Evolutionary conservation across 2,797 vertebrate genomes (phyloP).

Genomic region (Threskiornis aethiopicus): DNA sequence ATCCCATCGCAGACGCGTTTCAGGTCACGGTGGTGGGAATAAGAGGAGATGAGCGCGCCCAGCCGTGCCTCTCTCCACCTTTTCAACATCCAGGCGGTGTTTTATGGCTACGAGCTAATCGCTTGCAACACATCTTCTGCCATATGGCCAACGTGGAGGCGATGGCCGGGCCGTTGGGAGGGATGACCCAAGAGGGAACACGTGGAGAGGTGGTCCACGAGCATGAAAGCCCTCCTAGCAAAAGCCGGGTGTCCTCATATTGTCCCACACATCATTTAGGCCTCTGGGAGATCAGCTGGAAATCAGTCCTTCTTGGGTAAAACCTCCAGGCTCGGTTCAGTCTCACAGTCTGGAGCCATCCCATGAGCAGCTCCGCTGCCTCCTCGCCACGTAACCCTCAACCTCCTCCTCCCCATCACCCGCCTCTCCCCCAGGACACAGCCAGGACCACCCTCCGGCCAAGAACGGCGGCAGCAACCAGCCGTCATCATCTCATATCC

Average conservation of each 20-base stretch:
- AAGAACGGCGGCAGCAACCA: not conserved
- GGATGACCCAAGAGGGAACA: not conserved
- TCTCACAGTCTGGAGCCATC: not conserved
- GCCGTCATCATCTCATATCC: not conserved
- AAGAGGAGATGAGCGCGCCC: not conserved
- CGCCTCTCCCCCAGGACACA: not conserved
- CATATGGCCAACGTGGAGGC: not conserved
- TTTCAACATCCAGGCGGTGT: not conserved
- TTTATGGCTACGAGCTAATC: not conserved
- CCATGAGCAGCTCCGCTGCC: not conserved
- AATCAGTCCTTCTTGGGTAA: not conserved
- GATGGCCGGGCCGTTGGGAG: fast-evolving
- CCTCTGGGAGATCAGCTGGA: not conserved
- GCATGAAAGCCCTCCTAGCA: not conserved
- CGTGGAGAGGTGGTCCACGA: not conserved
- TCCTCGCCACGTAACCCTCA: fast-evolving
- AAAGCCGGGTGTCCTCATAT: not conserved
- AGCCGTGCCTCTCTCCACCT: not conserved
- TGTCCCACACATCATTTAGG: not conserved
- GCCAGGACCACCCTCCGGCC: not conserved
- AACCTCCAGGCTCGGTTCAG: not conserved
- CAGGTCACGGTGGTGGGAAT: not conserved
- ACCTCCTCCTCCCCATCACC: not conserved
- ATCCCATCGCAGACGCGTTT: not conserved
- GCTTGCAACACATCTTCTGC: not conserved